Evolutionary conservation across 2,113 vertebrate species (phyloP), one percentile per base, ranked within the genome.

Genomic region (Podocnemis expansa): DNA sequence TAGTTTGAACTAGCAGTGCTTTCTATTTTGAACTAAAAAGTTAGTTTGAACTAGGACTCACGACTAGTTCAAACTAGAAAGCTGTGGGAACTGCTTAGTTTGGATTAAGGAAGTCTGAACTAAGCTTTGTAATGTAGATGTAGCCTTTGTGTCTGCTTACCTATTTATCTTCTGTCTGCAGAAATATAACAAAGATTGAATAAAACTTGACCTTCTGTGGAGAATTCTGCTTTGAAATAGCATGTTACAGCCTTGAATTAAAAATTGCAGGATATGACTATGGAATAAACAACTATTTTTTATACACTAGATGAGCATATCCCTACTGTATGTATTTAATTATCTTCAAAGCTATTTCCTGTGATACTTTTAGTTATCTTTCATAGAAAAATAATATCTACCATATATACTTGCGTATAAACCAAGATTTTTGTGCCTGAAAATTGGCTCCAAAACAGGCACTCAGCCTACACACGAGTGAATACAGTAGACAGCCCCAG

Each of bases 141-240:
- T 47, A 47, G 47, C 47, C 34, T 17, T 31, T n/a, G 3, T 16
- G 14, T 16, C 14, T 67, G 16, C 17, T 7, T 67, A 19, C 17
- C 13, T 67, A 14, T 2, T 19, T 67, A 16, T 67, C 31, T n/a
- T 12, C 60, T 67, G 60, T 14, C 31, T 19, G 60, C 34, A n/a
- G 60, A 16, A 67, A n/a, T n/a, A n/a, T 8, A 67, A 67, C 34
- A 67, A n/a, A 94, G 91, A 96, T 79, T 75, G 38, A 70, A 45
- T 89, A 93, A 97, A 95, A 96, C 29, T 79, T 88, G 91, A 93
- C 76, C 76, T 56, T 75, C 89, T 94, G 47, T 1, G 1, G 84
- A 90, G 85, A 92, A 79, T 88, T 92, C 84, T 91, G 16, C 85
- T 92, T 87, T 85, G 93, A 96, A 93, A 78, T 31, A 93, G 6